A percentile compares a stretch with the other conserved stretches of the same genome.
Evolutionary conservation across 2,888 invertebrate genomes (phyloP).

Genomic region (Heteropelma amictum): DNA sequence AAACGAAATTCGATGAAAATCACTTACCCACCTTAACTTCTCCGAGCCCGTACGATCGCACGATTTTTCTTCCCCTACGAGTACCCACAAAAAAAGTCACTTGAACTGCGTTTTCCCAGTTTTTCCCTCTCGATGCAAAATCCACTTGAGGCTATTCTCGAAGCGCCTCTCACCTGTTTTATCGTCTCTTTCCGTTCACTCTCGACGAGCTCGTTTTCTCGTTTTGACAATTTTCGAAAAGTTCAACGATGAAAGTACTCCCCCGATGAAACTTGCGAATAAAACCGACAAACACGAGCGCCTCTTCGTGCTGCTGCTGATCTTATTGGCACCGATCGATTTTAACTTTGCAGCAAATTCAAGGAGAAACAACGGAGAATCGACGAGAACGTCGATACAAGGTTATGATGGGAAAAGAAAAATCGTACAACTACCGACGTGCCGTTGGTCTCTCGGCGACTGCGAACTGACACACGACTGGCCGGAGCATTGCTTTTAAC

Average conservation of each 20-base stretch:
- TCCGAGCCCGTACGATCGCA: conserved; percentile 1
- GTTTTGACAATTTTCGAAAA: no score
- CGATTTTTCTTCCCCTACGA: neutral
- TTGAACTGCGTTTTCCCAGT: no score
- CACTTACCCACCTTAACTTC: conserved; percentile 49
- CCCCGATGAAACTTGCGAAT: no score
- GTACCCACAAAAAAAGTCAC: conserved; percentile 48
- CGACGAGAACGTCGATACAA: no score
- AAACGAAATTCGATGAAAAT: neutral
- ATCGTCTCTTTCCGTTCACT: neutral
- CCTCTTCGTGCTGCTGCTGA: no score
- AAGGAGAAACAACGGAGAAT: no score
- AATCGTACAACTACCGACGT: conserved; percentile 62
- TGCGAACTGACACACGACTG: conserved; percentile 71
- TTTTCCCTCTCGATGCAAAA: conserved; percentile 4
- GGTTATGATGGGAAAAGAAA: conserved; percentile 33
- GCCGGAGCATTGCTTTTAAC: conserved; percentile 77
- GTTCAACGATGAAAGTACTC: no score
- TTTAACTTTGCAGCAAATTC: neutral
- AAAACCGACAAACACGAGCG: no score
- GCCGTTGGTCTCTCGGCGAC: conserved; percentile 62
- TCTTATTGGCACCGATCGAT: no score
- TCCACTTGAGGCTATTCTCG: conserved; percentile 27
- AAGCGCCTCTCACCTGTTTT: neutral
- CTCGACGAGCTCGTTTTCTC: conserved; percentile 11